phyloP scores from a whole-genome alignment of 2,113 vertebrate species.

The Pheucticus melanocephalus region DNA sequence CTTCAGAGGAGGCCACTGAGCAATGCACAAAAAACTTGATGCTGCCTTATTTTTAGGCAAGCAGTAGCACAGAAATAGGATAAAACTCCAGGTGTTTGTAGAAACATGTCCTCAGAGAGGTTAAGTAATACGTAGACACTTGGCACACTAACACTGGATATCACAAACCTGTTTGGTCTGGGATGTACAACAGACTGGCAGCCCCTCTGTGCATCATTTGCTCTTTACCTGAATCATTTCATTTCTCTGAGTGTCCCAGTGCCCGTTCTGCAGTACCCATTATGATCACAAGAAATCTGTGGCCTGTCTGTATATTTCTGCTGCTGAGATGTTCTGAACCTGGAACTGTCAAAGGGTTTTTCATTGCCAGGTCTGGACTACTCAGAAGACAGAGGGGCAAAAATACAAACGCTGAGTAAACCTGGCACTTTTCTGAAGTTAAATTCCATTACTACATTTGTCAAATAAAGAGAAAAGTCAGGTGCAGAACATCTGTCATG shows the following conservation, averaged over 20 bases:
- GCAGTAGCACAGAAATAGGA: slow-evolving; percentile 43
- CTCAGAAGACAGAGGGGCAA: background rate
- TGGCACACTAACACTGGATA: slow-evolving; percentile 59
- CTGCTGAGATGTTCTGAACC: background rate
- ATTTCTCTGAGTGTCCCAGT: background rate
- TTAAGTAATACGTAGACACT: slow-evolving; percentile 71
- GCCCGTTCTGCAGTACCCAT: background rate
- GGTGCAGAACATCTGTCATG: background rate
- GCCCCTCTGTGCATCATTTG: background rate
- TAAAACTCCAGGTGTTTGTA: slow-evolving; percentile 61
- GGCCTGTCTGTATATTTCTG: background rate
- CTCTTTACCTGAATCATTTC: background rate
- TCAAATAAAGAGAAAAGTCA: background rate
- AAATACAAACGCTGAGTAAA: background rate
- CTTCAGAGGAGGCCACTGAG: slow-evolving; percentile 60
- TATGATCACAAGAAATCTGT: background rate
- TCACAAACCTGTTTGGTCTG: background rate
- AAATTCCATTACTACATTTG: background rate
- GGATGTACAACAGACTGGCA: background rate
- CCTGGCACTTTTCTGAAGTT: background rate
- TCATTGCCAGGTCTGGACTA: background rate
- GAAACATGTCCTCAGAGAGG: slow-evolving; percentile 72
- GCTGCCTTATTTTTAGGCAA: slow-evolving; percentile 74
- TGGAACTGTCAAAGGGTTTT: background rate
- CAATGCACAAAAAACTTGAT: slow-evolving; percentile 62